Base-by-base conservation (phyloP, 2,113 vertebrate genomes). In the Maylandia zebra region DNA sequence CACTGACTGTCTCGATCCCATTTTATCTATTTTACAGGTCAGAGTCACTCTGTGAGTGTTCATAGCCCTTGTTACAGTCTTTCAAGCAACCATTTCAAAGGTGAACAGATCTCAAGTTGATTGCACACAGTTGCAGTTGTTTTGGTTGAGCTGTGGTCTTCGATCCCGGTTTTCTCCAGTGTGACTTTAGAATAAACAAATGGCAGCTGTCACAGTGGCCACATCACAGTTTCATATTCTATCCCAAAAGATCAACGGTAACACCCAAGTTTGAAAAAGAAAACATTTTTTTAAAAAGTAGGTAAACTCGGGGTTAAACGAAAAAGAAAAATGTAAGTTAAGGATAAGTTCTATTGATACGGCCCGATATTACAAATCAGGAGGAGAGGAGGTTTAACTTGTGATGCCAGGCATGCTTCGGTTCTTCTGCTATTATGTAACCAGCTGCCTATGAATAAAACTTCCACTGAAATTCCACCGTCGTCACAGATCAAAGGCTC, bases 401-500 rank as follows among this genome's bases (percentile, higher is more conserved):
- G 36, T 78, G 30, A 32, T 27, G 84, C n/a, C 53, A 52, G 52
- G 38, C 22, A 16, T 45, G 59, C 74, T 64, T 83, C 5, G 27
- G 1, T 38, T 2, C 43, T 56, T 64, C 71, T 34, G 36, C 84
- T 87, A 53, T 90, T 90, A 87, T 14, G 56, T 83, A 90, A 90
- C 32, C 16, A 12, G 11, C 30, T 22, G 66, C 53, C 45, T 43
- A 32, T 52, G 80, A 85, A 89, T 24, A 55, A 66, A 79, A 83
- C 52, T 45, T 85, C 83, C 32, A 27, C 19, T 76, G 71, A 69
- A 80, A 83, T 79, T 32, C 4, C 57, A 82, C 16, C 56, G 13
- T 89, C 82, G 6, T n/a, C 82, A 24, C 38, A 87, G 64, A 93
- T 92, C 86, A 93, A 91, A 90, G 81, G 24, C 66, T 83, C 16